A percentile compares a stretch with the other conserved stretches of the same genome.
Conservation (phyloP, 35 echinoderm and acorn worm species). For the Heliocidaris tuberculata region DNA sequence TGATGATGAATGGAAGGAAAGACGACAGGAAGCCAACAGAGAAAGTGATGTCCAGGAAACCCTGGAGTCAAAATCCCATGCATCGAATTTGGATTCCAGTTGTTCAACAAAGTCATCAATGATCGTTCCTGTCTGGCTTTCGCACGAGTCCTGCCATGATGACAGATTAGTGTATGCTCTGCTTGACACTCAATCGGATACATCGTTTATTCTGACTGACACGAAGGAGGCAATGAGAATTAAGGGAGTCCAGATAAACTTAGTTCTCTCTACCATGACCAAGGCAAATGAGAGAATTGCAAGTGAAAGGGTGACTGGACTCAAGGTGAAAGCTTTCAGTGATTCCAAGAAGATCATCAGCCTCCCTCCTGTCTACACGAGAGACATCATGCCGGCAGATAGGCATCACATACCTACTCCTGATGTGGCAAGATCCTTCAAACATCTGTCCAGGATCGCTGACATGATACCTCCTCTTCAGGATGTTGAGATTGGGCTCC, state of each 20-base stretch:
- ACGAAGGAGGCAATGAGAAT: not conserved
- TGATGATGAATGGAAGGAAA: constrained; percentile 20
- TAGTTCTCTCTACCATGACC: constrained; percentile 41
- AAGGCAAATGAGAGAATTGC: constrained; percentile 22
- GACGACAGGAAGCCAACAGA: not conserved
- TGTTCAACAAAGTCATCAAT: constrained; percentile 59
- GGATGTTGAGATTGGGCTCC: constrained; percentile 52
- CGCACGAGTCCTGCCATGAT: constrained; percentile 45
- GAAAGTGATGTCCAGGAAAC: not conserved
- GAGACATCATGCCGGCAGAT: not conserved
- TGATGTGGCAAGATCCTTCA: constrained; percentile 55
- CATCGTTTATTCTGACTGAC: not conserved
- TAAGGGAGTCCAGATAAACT: constrained; percentile 20
- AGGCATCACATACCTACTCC: constrained; percentile 60
- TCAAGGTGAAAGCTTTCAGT: not conserved
- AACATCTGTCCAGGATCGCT: constrained; percentile 63
- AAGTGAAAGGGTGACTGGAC: constrained; percentile 8
- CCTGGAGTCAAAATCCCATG: not conserved
- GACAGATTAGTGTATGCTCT: constrained; percentile 67
- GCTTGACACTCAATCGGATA: constrained; percentile 28
- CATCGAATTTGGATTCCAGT: constrained; percentile 6
- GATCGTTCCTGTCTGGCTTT: constrained; percentile 76
- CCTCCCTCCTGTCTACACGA: not conserved
- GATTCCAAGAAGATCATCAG: constrained; percentile 41
- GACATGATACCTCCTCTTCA: constrained; percentile 49